Evolutionary conservation across 2,888 invertebrate species (phyloP).

Genomic region (Notodonta ziczac): DNA sequence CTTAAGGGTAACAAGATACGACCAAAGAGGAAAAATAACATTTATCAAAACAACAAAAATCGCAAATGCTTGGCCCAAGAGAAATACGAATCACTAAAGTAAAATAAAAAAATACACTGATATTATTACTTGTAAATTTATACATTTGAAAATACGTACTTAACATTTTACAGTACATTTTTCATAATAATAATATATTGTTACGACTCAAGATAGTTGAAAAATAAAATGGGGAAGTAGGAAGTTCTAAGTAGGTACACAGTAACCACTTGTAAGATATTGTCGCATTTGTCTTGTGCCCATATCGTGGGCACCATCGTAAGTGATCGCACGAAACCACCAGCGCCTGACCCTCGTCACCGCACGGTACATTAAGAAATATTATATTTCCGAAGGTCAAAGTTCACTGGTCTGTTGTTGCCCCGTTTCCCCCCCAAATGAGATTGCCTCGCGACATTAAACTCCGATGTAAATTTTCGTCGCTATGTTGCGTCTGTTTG

Average conservation of each 20-base stretch:
- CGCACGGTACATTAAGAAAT: slow-evolving; percentile 28
- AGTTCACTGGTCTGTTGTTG: slow-evolving; percentile 54
- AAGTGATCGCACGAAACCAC: slow-evolving; percentile 66
- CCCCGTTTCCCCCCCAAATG: slow-evolving; percentile 74
- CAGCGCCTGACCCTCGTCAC: slow-evolving; percentile 46
- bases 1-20: too few species aligned
- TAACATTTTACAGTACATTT: not conserved
- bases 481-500: slow-evolving; percentile 71
- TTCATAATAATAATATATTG: not conserved
- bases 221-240: not conserved
- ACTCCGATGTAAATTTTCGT: slow-evolving; percentile 81
- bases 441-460: slow-evolving; percentile 82
- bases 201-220: not conserved
- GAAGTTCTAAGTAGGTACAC: slow-evolving; percentile 37
- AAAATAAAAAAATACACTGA: not conserved
- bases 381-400: slow-evolving; percentile 50
- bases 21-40: not conserved
- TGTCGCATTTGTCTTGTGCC: slow-evolving; percentile 75
- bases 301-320: slow-evolving; percentile 72
- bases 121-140: not conserved
- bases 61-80: not conserved
- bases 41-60: not conserved
- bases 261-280: slow-evolving; percentile 61
- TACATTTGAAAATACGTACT: too few species aligned
- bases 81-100: not conserved